A percentile compares a stretch with the other conserved stretches of the same genome.
phyloP scores from a whole-genome alignment of 92 coral and sea anemone genomes.

The Galaxea fascicularis region DNA sequence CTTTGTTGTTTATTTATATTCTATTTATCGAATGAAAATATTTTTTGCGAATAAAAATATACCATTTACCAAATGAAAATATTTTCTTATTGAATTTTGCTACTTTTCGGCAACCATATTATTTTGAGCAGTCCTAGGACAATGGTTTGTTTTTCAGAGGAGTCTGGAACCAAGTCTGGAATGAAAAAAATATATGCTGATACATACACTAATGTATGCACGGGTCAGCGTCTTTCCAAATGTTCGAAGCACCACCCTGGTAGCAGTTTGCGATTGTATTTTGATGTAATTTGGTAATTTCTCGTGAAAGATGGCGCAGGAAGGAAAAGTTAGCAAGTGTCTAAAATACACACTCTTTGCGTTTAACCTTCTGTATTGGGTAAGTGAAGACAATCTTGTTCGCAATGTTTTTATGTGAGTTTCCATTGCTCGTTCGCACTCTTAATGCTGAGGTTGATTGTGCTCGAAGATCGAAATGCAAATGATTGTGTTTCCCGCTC shows the following conservation, averaged over 20 bases:
- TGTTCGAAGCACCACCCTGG: constrained; percentile 20
- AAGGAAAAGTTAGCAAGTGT: constrained; percentile 71
- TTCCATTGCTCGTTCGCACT: background rate
- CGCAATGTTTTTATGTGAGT: background rate
- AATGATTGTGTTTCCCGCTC: background rate
- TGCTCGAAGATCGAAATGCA: background rate
- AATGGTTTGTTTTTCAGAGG: background rate
- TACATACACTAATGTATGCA: constrained; percentile 28
- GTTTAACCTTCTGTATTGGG: constrained; percentile 96
- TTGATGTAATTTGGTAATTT: constrained; percentile 1
- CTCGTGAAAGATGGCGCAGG: constrained; percentile 29
- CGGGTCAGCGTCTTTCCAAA: constrained; percentile 23
- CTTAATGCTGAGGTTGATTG: too few relatives aligned
- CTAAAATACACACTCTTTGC: constrained; percentile 85
- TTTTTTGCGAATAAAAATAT: too few relatives aligned
- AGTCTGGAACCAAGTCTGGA: constrained; percentile 18
- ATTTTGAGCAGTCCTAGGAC: too few relatives aligned
- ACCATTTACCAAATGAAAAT: too few relatives aligned
- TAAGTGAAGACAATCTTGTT: constrained; percentile 55
- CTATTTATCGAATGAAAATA: too few relatives aligned
- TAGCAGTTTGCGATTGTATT: background rate
- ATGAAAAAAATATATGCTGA: background rate
- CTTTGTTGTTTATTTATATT: too few relatives aligned
- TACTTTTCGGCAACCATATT: too few relatives aligned
- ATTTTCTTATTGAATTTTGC: too few relatives aligned